Evolutionary conservation across 2,113 vertebrate species (phyloP), one percentile per base, ranked within the genome.

Genomic region (Lutjanus erythropterus): DNA sequence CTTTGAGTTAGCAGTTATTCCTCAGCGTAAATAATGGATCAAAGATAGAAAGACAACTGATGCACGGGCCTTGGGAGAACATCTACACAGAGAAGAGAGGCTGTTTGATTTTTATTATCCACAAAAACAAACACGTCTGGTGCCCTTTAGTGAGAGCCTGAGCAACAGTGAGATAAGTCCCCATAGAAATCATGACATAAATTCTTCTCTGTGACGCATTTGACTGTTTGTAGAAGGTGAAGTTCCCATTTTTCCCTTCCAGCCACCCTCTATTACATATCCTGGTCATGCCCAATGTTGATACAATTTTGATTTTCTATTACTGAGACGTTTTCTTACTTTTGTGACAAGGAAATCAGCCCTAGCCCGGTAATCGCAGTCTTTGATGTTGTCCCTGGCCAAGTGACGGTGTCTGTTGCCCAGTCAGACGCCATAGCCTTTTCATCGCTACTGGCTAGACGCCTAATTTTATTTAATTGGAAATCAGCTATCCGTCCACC

Each of bases 21-120:
- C 70, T 88, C 61, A 3, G 46, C 21, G 78, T 90, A 71, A 88
- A 93, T 86, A 88, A 87, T 89, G 75, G 78, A 93, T 91, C 91
- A 91, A 90, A 89, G 87, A 71, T 80, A 14, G 70, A 75, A 65
- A 74, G 78, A 80, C 58, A 87, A 78, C 46, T 76, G 82, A 87
- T 82, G 74, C 25, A 16, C 41, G 25, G 58, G 68, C 80, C 81
- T 81, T 71, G 44, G 46, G 84, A 93, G 86, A 84, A 50, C 53
- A 75, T 84, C 86, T 71, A 70, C n/a, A 58, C 67, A 64, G 66
- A 62, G 75, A 62, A 59, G 49, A 74, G 60, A 80, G 14, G 39
- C 59, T 73, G 80, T 84, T 78, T 86, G 75, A 86, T 79, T 86
- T 86, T 83, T 60, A 82, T 84, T 68, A 83, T 68, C 53, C 71